A percentile compares a stretch with the other conserved stretches of the same genome.
Evolutionary conservation across 37 sponge, comb jelly and placozoan species (phyloP).

Genomic region (Diacarnus erythraeanus): DNA sequence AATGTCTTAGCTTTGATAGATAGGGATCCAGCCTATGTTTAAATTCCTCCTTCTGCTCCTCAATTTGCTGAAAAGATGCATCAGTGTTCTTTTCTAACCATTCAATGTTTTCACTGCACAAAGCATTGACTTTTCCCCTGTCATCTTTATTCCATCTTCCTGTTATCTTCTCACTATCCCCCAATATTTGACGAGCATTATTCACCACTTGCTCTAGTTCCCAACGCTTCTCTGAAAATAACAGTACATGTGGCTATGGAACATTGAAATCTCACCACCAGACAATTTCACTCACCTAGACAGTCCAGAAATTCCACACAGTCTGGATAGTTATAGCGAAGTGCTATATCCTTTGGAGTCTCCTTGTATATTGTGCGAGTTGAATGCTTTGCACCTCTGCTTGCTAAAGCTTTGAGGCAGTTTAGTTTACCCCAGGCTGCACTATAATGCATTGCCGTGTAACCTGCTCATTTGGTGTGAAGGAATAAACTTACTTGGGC

Average conservation of each 20-base stretch:
- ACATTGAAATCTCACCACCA: not conserved
- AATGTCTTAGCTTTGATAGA: slow-evolving; percentile 7
- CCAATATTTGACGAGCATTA: slow-evolving; percentile 35
- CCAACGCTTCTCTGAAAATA: slow-evolving; percentile 4
- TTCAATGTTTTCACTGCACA: slow-evolving; percentile 71
- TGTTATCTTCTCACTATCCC: slow-evolving; percentile 57
- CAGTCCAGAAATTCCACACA: slow-evolving; percentile 51
- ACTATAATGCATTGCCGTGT: slow-evolving; percentile 67
- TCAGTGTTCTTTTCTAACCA: slow-evolving; percentile 55
- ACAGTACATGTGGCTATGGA: not conserved
- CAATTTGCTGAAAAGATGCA: slow-evolving; percentile 10
- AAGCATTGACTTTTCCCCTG: slow-evolving; percentile 60
- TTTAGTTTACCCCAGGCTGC: slow-evolving; percentile 77
- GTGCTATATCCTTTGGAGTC: slow-evolving; percentile 63
- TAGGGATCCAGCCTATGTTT: slow-evolving; percentile 31
- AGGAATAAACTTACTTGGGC: too few relatives aligned
- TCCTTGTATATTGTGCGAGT: slow-evolving; percentile 48
- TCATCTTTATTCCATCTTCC: slow-evolving; percentile 92
- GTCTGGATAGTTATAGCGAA: slow-evolving; percentile 58
- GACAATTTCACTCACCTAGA: slow-evolving; percentile 39
- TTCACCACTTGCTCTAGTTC: slow-evolving; percentile 16
- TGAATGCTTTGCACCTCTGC: slow-evolving; percentile 43
- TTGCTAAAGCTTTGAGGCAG: slow-evolving; percentile 58
- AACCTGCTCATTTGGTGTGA: too few relatives aligned
- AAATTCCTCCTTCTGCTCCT: slow-evolving; percentile 64